Conservation (phyloP, 2,888 invertebrate species). For the Biston betularia region DNA sequence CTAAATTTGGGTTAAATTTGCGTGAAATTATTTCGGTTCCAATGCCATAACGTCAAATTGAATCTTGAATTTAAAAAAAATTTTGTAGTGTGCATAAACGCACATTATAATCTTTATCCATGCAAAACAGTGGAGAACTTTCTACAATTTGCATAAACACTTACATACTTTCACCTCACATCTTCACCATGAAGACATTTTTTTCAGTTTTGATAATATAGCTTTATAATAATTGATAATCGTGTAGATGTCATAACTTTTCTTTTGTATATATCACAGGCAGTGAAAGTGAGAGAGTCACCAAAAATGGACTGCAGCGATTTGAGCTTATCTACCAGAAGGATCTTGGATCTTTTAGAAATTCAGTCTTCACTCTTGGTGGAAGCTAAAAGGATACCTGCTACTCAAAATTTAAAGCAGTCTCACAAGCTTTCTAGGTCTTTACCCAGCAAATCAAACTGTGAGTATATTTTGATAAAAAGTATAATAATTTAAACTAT, state of each 20-base stretch:
- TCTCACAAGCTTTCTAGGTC: conserved; percentile 20
- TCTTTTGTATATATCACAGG: not conserved
- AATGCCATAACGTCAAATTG: too few species aligned
- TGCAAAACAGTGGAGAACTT: too few species aligned
- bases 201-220: too few species aligned
- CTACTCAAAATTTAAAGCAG: not conserved
- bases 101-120: too few species aligned
- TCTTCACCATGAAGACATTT: too few species aligned
- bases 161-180: too few species aligned
- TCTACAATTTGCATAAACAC: too few species aligned
- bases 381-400: conserved; percentile 92
- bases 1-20: too few species aligned
- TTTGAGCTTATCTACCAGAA: conserved; percentile 91
- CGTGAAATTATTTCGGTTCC: too few species aligned
- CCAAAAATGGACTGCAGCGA: conserved; percentile 41
- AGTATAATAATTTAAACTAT: not conserved
- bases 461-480: conserved; percentile 32
- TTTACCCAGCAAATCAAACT: conserved; percentile 27
- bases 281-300: conserved; percentile 3
- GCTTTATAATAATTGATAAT: not conserved
- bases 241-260: not conserved
- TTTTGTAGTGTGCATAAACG: too few species aligned
- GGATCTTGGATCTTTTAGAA: conserved; percentile 92
- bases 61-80: too few species aligned
- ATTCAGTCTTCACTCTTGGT: conserved; percentile 92